These are phyloP conservation scores for Lanistes nyassanus DNA, from an alignment of 1,140 invertebrate species.

Conservation along the genomic window DNA sequence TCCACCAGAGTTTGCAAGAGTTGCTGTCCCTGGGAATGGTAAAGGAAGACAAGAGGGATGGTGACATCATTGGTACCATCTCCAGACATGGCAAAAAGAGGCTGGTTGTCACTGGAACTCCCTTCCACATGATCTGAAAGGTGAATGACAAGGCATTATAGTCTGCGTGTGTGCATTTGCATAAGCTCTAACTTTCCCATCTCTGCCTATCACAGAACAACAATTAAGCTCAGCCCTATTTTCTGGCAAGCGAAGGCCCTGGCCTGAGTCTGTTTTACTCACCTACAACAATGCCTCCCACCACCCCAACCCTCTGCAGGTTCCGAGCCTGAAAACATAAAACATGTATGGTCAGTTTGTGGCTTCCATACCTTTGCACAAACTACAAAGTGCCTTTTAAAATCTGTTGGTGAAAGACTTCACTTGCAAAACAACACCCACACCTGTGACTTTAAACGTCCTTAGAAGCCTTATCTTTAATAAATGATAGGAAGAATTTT, in stretches of 20 bases:
- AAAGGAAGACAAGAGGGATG: slow-evolving; percentile 93
- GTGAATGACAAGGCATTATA: too few relatives aligned
- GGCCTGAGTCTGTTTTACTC: neutral
- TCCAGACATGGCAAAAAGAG: slow-evolving; percentile 96
- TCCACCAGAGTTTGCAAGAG: slow-evolving; percentile 71
- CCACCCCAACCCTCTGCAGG: slow-evolving; percentile 84
- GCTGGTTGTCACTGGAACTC: slow-evolving; percentile 77
- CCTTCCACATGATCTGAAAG: slow-evolving; percentile 81
- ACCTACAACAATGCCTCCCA: slow-evolving; percentile 85
- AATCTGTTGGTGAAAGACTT: too few relatives aligned
- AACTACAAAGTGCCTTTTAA: too few relatives aligned
- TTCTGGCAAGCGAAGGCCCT: too few relatives aligned
- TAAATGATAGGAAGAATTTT: too few relatives aligned
- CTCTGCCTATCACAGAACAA: neutral
- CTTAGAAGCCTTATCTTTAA: too few relatives aligned
- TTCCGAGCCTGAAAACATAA: slow-evolving; percentile 74
- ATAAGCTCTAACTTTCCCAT: neutral
- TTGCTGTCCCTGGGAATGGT: slow-evolving; percentile 79
- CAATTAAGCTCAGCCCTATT: too few relatives aligned
- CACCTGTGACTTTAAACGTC: too few relatives aligned
- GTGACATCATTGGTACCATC: slow-evolving; percentile 88
- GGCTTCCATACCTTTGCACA: too few relatives aligned
- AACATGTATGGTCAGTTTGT: too few relatives aligned
- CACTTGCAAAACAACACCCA: too few relatives aligned
- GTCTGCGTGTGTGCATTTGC: neutral